These are phyloP conservation scores for Malurus alboscapulatus DNA, from an alignment of 2,113 vertebrate genomes.

Conservation along the genomic window DNA sequence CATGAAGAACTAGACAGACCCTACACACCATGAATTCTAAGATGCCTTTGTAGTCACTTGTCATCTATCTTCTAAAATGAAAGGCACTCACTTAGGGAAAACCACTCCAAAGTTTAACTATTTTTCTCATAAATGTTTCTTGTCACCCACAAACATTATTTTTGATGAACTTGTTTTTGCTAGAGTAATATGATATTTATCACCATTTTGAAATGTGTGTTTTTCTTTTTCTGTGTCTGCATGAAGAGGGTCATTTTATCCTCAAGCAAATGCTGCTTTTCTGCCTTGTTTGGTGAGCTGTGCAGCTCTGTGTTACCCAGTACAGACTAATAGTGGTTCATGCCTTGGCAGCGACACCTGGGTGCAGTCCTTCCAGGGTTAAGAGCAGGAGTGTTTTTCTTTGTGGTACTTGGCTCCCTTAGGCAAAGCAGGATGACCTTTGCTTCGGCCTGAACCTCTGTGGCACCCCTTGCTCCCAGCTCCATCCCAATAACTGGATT, in stretches of 20 bases:
- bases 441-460: neutral
- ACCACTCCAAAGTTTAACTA: neutral
- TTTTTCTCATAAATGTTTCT: neutral
- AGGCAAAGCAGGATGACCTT: neutral
- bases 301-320: neutral
- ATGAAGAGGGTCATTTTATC: neutral
- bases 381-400: neutral
- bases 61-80: neutral
- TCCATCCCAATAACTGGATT: neutral
- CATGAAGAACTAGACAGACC: neutral
- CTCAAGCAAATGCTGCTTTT: neutral
- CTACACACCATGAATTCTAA: neutral
- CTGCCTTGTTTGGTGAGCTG: neutral
- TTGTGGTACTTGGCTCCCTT: neutral
- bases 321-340: neutral
- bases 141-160: neutral
- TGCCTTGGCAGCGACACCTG: neutral
- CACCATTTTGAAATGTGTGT: neutral
- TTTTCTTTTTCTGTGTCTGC: neutral
- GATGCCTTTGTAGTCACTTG: neutral
- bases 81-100: neutral
- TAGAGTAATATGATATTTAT: neutral
- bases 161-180: neutral
- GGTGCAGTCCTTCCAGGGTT: neutral
- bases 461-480: neutral